Conservation (phyloP, 2,888 invertebrate species). For the Scotopteryx bipunctaria region DNA sequence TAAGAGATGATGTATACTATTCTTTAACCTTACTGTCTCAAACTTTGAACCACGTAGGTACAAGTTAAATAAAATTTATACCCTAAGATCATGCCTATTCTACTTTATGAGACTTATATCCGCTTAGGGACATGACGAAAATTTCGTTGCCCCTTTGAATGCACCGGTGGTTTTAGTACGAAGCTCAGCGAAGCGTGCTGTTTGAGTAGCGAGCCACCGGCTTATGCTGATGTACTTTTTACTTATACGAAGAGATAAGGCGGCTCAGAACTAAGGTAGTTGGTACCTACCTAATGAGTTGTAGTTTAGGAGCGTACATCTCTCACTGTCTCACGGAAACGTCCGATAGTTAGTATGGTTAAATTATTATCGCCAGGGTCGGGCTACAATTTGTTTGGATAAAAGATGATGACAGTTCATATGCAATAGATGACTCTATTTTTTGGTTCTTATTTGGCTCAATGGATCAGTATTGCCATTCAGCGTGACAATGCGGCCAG, state of each 20-base stretch:
- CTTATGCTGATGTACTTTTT: conserved; percentile 7
- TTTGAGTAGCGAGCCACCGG: conserved; percentile 19
- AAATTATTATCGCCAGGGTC: too few species aligned
- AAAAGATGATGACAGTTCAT: too few species aligned
- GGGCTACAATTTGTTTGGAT: neutral
- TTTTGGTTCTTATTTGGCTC: too few species aligned
- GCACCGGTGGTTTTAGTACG: conserved; percentile 29
- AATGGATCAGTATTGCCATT: too few species aligned
- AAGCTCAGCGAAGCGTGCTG: conserved; percentile 22
- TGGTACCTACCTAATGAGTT: too few species aligned
- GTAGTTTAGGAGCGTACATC: neutral
- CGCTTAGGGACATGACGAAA: conserved; percentile 25
- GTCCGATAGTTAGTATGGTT: too few species aligned
- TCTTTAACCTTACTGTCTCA: too few species aligned
- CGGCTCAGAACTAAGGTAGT: neutral
- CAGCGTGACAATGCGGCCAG: too few species aligned
- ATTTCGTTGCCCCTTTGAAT: conserved; percentile 30
- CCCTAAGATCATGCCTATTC: conserved; percentile 12
- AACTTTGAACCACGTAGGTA: neutral
- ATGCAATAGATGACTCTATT: too few species aligned
- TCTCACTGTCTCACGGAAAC: neutral
- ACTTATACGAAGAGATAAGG: conserved; percentile 1
- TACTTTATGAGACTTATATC: conserved; percentile 22
- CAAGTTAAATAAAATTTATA: conserved; percentile 7
- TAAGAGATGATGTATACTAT: too few species aligned